Evolutionary conservation across 2,113 vertebrate genomes (phyloP).

Genomic region (Sylvicapra grimmia): DNA sequence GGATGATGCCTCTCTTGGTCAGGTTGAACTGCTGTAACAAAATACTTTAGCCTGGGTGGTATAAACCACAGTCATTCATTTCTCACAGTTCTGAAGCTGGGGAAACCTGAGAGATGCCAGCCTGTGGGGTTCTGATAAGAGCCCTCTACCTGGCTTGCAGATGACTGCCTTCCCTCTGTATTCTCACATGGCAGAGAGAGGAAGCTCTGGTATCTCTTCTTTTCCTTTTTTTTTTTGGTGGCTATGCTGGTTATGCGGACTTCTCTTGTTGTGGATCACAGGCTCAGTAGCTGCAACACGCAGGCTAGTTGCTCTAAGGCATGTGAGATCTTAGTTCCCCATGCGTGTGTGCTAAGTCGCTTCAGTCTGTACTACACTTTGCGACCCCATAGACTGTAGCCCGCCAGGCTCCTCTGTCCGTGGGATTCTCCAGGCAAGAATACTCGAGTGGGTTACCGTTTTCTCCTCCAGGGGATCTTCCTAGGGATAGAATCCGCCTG

Average conservation of each 20-base stretch:
- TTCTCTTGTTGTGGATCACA: neutral
- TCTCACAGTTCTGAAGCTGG: neutral
- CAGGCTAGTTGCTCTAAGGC: neutral
- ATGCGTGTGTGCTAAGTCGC: neutral
- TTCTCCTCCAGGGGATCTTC: neutral
- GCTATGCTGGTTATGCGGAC: neutral
- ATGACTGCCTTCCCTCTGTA: neutral
- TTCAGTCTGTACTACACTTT: neutral
- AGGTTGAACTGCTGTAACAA: neutral
- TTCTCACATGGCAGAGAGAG: neutral
- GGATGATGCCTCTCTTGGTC: neutral
- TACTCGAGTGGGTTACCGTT: neutral
- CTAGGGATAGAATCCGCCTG: neutral
- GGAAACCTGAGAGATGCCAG: neutral
- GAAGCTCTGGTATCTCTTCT: neutral
- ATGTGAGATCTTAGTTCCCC: neutral
- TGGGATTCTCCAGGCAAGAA: neutral
- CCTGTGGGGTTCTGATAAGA: neutral
- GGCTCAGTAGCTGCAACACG: neutral
- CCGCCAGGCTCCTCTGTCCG: neutral
- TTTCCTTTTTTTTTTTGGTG: neutral
- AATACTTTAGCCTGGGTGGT: neutral
- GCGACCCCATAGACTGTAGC: neutral
- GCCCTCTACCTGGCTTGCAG: neutral
- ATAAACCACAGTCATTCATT: neutral